Evolutionary conservation across 2,888 invertebrate genomes (phyloP).

Genomic region (Synergus umbraculus): DNA sequence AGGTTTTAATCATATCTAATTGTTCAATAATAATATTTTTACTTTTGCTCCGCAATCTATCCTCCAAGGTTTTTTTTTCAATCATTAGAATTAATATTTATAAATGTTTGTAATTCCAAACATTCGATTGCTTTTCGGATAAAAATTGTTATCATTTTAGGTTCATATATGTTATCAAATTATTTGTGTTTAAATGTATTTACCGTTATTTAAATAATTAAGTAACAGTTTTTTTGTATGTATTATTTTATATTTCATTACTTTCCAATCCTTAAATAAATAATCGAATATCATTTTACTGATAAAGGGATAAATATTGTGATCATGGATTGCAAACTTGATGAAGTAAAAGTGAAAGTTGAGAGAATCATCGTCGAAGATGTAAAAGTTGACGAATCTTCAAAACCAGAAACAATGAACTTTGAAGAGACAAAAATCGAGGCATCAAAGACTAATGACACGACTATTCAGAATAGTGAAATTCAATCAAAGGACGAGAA

Average conservation of each 20-base stretch:
- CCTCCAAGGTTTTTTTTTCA: no score
- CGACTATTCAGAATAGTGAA: not conserved
- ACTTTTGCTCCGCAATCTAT: not conserved
- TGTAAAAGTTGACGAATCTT: conserved; percentile 23
- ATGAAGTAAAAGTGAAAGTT: not conserved
- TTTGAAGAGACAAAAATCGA: conserved; percentile 9
- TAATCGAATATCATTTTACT: not conserved
- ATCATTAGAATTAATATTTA: no score
- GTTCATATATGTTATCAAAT: not conserved
- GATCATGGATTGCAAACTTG: not conserved
- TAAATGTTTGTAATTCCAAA: not conserved
- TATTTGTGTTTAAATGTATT: not conserved
- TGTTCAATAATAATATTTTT: not conserved
- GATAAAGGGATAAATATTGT: not conserved
- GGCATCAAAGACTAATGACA: not conserved
- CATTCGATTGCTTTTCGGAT: not conserved
- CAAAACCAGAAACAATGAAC: not conserved
- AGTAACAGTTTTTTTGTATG: no score
- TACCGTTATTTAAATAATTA: no score
- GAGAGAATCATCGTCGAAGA: conserved; percentile 8
- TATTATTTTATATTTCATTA: not conserved
- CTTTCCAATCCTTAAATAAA: not conserved
- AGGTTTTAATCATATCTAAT: not conserved
- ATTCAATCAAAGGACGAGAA: conserved; percentile 43
- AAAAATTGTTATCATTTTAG: not conserved